Percentiles rank a stretch among this genome's conserved stretches.
These are phyloP conservation scores for Callosobruchus maculatus DNA, from an alignment of 2,888 invertebrate species.

Conservation along the genomic window DNA sequence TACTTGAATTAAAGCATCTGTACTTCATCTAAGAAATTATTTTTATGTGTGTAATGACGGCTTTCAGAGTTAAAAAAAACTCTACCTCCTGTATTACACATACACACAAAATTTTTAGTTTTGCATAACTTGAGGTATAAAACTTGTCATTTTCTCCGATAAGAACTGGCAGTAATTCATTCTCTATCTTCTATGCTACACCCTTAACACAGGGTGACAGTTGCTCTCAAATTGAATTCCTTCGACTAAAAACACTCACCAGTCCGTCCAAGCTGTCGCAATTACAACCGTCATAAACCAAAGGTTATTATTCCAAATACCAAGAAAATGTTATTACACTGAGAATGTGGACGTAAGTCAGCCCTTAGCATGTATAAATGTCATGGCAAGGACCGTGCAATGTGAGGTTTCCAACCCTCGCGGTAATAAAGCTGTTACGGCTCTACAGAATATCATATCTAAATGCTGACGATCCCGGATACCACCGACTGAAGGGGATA, in stretches of 20 bases:
- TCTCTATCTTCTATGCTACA: no score
- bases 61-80: no score
- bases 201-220: background rate
- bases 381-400: background rate
- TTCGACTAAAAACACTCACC: background rate
- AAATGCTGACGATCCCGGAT: background rate
- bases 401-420: background rate
- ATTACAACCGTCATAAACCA: background rate
- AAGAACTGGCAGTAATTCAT: no score
- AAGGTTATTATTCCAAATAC: background rate
- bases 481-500: background rate
- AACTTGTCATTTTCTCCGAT: no score
- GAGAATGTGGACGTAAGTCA: background rate
- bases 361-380: background rate
- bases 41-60: no score
- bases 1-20: no score
- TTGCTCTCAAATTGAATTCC: background rate
- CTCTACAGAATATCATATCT: constrained; percentile 3
- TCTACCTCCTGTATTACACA: no score
- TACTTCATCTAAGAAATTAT: no score
- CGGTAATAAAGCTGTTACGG: background rate
- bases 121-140: no score
- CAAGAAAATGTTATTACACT: background rate
- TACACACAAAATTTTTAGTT: no score
- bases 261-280: background rate